Evolutionary conservation across 2,888 invertebrate species (phyloP), one percentile per base, ranked within the genome.

Genomic region (Nomada flava): DNA sequence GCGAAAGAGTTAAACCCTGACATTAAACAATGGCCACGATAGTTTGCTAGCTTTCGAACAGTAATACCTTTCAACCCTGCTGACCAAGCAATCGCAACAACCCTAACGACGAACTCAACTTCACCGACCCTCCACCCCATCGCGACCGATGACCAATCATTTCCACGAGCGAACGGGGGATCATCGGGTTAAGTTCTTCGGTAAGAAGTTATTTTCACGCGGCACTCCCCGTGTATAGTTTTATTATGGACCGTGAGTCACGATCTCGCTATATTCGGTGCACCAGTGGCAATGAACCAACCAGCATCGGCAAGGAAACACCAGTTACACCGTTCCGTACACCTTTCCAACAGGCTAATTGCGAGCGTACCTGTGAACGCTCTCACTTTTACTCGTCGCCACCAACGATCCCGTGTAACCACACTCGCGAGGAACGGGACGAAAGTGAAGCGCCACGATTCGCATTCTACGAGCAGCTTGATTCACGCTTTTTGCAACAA

Each of bases 231-330:
- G 23, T 20, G 86, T 86, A 84, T 77, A 86, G 84, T 86, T 86
- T 86, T 86, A 86, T 84, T 84, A 82, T 69, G 75, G 84, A 44
- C 69, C 82, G 77, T 86, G 86, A 86, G 73, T 86, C 86, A 86
- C 79, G 75, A 86, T 84, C 84, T 77, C 79, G 84, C 86, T 86
- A 86, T 86, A 86, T 86, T 86, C 77, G 86, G 82, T 86, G 76
- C 78, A 86, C 62, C 84, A 84, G 82, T 86, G 86, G 86, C 86
- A 86, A 86, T 84, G 86, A 85, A 86, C 86, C 82, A 83, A 71
- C 73, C 76, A 59, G 47, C 81, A 82, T 82, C 76, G 73, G 67
- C 67, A 44, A 62, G 81, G 84, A 72, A 84, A 82, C 67, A 81
- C 71, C 74, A 36, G 80, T 62, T 68, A 23, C 57, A 69, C 26